Base-by-base conservation (phyloP, 1,140 invertebrate species). In the Rhopalosiphum padi region DNA sequence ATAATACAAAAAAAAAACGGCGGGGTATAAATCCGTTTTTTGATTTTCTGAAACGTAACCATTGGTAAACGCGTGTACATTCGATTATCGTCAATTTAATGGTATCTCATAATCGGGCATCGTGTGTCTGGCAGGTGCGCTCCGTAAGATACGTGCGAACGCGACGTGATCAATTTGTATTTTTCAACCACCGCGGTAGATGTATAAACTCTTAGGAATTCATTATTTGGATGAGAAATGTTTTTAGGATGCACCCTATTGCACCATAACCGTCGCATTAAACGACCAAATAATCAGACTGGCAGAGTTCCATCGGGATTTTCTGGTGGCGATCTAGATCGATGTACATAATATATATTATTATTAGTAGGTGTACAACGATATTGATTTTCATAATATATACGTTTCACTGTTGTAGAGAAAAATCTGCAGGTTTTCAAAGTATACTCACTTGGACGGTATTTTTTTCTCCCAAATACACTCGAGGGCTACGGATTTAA, bases 1-100 rank as follows among this genome's bases (percentile, higher is more conserved):
- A 77, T n/a, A 77, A 77, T n/a, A 77, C n/a, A n/a, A 46, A 46
- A 46, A 46, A 77, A 77, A 77, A 77, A 77, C 60, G n/a, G 60
- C 60, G 30, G 30, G 60, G 15, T 68, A 68, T 68, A n/a, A 18
- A 68, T 30, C 60, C 30, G 4, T 68, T 68, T 77, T 77, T 21
- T 77, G 30, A 15, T 77, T 77, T 77, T 77, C 4, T n/a, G n/a
- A 77, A 77, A n/a, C 60, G n/a, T n/a, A n/a, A 4, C 15, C n/a
- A 35, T n/a, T n/a, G 11, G 60, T 68, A n/a, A 68, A 68, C 60
- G 30, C 30, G 60, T 68, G 15, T 77, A 77, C 60, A 77, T 77
- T 77, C 60, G 60, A 77, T 77, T 77, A 77, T 23, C 30, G n/a
- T 77, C 60, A n/a, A 77, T 77, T 77, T 77, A n/a, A 77, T 77